These are phyloP conservation scores for Phytoseiulus persimilis DNA, from an alignment of 2,888 invertebrate species.

Conservation along the genomic window DNA sequence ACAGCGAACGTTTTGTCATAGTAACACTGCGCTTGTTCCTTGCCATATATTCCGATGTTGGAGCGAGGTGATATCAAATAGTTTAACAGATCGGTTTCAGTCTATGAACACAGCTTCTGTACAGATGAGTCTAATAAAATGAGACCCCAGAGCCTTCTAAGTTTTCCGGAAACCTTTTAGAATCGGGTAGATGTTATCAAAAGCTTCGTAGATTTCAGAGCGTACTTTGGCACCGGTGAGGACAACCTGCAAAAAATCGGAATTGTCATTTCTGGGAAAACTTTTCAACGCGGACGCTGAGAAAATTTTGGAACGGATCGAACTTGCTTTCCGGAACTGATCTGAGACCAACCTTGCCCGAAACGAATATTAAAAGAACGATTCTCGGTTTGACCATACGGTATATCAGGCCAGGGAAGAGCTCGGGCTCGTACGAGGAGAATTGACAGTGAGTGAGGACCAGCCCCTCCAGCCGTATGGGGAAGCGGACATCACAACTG, in stretches of 20 bases:
- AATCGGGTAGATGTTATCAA: conserved; percentile 56
- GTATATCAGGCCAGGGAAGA: conserved; percentile 97
- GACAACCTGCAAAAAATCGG: conserved; percentile 50
- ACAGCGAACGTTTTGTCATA: not conserved
- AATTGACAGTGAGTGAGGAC: conserved; percentile 74
- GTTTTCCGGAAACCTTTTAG: conserved; percentile 54
- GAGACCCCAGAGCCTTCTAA: conserved; percentile 40
- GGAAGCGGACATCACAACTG: conserved; percentile 76
- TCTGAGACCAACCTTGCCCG: conserved; percentile 69
- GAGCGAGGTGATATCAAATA: not conserved
- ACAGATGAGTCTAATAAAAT: not conserved
- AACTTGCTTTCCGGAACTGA: no score
- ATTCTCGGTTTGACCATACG: conserved; percentile 92
- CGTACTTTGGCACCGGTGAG: conserved; percentile 56
- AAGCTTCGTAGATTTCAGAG: conserved; percentile 56
- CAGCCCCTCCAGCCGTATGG: conserved; percentile 68
- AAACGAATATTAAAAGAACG: conserved; percentile 93
- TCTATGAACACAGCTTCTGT: not conserved
- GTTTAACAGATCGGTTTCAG: not conserved
- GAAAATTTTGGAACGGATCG: no score
- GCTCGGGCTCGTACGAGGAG: conserved; percentile 85
- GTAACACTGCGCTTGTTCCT: not conserved
- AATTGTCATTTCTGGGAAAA: not conserved
- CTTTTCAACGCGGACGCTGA: no score
- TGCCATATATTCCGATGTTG: not conserved